Evolutionary conservation across 2,888 invertebrate genomes (phyloP).

Genomic region (Lycophotia porphyrea): DNA sequence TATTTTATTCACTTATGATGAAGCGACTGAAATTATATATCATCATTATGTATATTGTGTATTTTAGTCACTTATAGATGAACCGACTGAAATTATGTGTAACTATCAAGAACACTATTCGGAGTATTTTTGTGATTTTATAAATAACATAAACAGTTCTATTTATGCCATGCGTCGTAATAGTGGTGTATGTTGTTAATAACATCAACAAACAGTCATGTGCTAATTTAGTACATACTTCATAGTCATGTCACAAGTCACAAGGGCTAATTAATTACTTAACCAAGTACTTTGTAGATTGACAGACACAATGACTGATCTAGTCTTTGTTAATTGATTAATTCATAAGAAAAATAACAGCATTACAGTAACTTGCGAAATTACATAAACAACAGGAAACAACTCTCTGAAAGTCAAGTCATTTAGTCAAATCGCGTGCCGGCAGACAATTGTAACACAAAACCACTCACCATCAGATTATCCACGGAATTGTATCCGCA

Average conservation of each 20-base stretch:
- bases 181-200: neutral
- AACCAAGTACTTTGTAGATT: neutral
- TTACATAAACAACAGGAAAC: conserved; percentile 39
- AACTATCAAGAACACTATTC: neutral
- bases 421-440: conserved; percentile 55
- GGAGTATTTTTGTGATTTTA: neutral
- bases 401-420: conserved; percentile 31
- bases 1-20: no score
- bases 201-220: conserved; percentile 9
- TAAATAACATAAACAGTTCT: neutral
- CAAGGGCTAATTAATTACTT: neutral
- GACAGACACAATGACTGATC: neutral
- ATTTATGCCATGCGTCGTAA: neutral
- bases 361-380: conserved; percentile 9
- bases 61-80: neutral
- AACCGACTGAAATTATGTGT: neutral
- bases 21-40: neutral
- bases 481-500: conserved; percentile 91
- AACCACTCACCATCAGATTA: conserved; percentile 88
- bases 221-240: neutral
- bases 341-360: conserved; percentile 8
- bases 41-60: neutral
- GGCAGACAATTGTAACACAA: conserved; percentile 31
- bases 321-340: neutral
- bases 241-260: neutral